These are phyloP conservation scores for Theristicus caerulescens DNA, from an alignment of 2,113 vertebrate genomes.

Conservation along the genomic window DNA sequence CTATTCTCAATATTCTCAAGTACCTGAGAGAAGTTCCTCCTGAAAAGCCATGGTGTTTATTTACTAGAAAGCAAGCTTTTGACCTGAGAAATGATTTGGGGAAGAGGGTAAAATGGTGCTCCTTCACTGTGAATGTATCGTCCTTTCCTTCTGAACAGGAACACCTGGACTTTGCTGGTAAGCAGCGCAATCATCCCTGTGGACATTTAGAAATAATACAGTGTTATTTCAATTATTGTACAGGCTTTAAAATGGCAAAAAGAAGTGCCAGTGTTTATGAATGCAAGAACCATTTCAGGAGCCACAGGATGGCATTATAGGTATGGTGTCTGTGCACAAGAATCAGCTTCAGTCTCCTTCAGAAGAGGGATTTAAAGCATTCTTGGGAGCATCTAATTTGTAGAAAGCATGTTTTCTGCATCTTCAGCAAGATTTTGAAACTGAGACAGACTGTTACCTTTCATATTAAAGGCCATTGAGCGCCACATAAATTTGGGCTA, in stretches of 20 bases:
- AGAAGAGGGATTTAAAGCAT: neutral
- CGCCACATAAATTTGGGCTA: neutral
- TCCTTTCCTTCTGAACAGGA: neutral
- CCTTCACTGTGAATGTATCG: fast-evolving
- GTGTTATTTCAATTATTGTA: neutral
- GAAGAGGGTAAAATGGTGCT: neutral
- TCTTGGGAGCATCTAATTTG: neutral
- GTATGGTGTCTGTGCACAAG: neutral
- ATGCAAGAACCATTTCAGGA: neutral
- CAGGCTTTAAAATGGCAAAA: neutral
- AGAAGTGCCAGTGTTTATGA: neutral
- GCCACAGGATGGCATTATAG: fast-evolving
- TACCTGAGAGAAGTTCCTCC: neutral
- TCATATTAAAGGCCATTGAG: neutral
- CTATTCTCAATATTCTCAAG: neutral
- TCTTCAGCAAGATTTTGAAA: neutral
- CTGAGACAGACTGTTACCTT: neutral
- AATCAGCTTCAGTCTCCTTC: neutral
- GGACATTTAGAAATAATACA: neutral
- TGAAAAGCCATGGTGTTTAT: neutral
- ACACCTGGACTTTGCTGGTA: neutral
- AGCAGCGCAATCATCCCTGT: neutral
- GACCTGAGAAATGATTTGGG: neutral
- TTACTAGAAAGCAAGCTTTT: neutral
- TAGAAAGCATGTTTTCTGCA: neutral